phyloP scores from a whole-genome alignment of 2,888 invertebrate species.

The Andrena dorsata region DNA sequence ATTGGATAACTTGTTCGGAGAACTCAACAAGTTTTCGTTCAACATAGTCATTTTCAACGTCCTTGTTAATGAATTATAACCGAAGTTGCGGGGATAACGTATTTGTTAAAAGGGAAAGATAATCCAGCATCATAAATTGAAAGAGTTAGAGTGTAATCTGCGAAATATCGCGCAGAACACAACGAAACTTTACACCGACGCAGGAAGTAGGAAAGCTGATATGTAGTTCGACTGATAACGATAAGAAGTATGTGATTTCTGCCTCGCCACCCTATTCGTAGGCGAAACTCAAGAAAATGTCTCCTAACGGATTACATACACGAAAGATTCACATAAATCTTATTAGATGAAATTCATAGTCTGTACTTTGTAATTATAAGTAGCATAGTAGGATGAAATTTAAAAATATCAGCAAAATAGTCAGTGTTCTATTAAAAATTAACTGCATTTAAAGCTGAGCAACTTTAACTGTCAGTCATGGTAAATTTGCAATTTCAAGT shows the following conservation, averaged over 20 bases:
- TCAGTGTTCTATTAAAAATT: not conserved
- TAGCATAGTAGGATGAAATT: not conserved
- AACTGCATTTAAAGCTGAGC: not conserved
- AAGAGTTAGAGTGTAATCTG: conserved; percentile 33
- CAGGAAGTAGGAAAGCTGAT: conserved; percentile 40
- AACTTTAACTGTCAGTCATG: not conserved
- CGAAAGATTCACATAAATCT: no score
- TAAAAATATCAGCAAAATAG: not conserved
- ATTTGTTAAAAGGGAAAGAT: conserved; percentile 11
- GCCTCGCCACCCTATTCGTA: not conserved
- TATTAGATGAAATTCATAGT: not conserved
- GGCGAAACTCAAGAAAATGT: not conserved
- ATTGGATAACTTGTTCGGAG: not conserved
- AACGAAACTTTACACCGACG: conserved; percentile 13
- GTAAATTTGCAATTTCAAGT: not conserved
- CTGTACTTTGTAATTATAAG: not conserved
- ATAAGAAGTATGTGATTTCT: conserved; percentile 15
- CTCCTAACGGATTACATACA: not conserved
- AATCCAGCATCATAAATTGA: conserved; percentile 24
- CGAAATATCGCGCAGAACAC: conserved; percentile 2
- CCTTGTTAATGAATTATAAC: conserved; percentile 5
- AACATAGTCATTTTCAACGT: not conserved
- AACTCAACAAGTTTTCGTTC: not conserved
- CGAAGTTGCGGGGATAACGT: not conserved
- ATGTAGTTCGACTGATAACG: conserved; percentile 33